Evolutionary conservation across 30 jellyfish, hydroid and myxozoan species (phyloP).

Genomic region (Cassiopea andromeda): DNA sequence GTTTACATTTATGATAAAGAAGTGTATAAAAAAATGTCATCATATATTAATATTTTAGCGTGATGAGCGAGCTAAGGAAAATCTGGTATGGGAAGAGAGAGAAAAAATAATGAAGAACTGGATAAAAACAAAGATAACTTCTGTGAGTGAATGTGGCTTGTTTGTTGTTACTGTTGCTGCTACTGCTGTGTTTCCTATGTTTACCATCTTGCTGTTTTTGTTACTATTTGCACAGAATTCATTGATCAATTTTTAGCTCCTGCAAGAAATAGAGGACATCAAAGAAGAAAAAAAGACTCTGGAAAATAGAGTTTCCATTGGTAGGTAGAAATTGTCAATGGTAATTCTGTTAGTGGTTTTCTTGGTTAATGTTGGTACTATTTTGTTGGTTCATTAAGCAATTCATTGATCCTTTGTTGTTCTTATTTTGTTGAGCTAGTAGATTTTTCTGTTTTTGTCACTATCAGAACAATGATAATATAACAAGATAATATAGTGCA

Average conservation of each 20-base stretch:
- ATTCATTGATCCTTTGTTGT: not conserved
- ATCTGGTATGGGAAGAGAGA: constrained; percentile 82
- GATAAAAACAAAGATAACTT: constrained; percentile 79
- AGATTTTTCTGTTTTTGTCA: too few species aligned
- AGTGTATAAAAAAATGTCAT: too few species aligned
- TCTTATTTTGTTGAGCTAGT: too few species aligned
- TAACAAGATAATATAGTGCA: too few species aligned
- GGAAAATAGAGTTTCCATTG: constrained; percentile 12
- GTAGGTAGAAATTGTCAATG: too few species aligned
- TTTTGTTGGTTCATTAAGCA: not conserved
- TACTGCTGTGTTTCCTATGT: not conserved
- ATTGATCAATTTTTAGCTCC: constrained; percentile 40
- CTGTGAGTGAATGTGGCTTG: constrained; percentile 33
- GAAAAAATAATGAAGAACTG: constrained; percentile 83
- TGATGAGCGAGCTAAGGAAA: constrained; percentile 79
- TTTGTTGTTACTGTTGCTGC: not conserved
- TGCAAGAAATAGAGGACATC: constrained; percentile 57
- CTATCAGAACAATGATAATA: too few species aligned
- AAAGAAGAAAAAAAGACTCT: constrained; percentile 56
- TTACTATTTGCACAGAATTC: not conserved
- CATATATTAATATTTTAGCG: too few species aligned
- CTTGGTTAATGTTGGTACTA: not conserved
- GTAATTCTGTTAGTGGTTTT: not conserved
- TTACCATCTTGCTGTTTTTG: not conserved
- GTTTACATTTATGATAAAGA: too few species aligned